A percentile compares a stretch with the other conserved stretches of the same genome.
Conservation (phyloP, 2,113 vertebrate species). For the Chaetops frenatus region DNA sequence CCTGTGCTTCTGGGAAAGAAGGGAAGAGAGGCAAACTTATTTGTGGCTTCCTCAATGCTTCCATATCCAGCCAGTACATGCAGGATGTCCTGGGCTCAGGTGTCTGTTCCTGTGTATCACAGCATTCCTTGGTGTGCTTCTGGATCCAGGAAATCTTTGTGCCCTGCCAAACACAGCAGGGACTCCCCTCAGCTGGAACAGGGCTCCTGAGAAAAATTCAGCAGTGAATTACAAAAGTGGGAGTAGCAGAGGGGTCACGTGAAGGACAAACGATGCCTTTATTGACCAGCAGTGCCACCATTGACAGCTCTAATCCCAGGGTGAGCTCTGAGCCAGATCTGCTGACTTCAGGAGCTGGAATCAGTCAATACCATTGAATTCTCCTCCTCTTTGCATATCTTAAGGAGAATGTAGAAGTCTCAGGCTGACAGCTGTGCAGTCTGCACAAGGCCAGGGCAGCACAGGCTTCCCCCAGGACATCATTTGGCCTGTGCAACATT, state of each 20-base stretch:
- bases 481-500: not conserved
- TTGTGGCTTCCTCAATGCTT: not conserved
- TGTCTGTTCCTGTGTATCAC: not conserved
- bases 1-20: not conserved
- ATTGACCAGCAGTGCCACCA: not conserved
- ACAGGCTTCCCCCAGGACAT: not conserved
- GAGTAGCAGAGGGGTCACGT: not conserved
- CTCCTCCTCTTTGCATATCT: not conserved
- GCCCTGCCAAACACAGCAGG: not conserved
- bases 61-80: fast-evolving
- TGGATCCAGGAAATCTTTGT: not conserved
- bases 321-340: not conserved
- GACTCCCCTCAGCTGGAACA: not conserved
- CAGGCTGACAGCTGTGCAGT: not conserved
- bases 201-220: fast-evolving
- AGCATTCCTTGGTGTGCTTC: not conserved
- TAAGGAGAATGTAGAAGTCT: not conserved
- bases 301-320: not conserved
- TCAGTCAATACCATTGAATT: slow-evolving; percentile 31
- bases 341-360: slow-evolving; percentile 26
- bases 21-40: not conserved
- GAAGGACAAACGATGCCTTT: not conserved
- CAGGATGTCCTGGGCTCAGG: not conserved
- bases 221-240: not conserved
- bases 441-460: not conserved